A percentile compares a stretch with the other conserved stretches of the same genome.
These are phyloP conservation scores for Rhinichthys klamathensis DNA, from an alignment of 2,113 vertebrate genomes.

Conservation along the genomic window DNA sequence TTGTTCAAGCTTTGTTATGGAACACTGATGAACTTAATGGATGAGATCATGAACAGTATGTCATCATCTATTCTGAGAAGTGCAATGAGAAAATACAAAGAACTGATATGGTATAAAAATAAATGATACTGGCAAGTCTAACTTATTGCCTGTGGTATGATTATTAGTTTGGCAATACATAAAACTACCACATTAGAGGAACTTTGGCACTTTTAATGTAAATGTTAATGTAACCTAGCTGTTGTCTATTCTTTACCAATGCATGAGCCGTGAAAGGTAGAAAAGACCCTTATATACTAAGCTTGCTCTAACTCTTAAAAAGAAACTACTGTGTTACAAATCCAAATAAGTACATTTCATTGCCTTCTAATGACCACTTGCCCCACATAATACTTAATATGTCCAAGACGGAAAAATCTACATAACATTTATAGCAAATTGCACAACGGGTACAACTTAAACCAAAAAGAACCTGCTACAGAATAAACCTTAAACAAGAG, in stretches of 20 bases:
- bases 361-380: not conserved
- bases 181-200: constrained; percentile 43
- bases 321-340: not conserved
- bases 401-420: constrained; percentile 5
- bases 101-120: not conserved
- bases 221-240: not conserved
- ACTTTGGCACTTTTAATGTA: constrained; percentile 45
- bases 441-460: constrained; percentile 17
- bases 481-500: not conserved
- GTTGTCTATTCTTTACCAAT: not conserved
- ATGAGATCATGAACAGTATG: not conserved
- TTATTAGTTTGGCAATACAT: constrained; percentile 49
- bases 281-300: not conserved
- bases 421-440: constrained; percentile 6
- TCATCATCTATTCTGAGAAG: not conserved
- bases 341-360: constrained; percentile 26
- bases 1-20: not conserved
- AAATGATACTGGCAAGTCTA: not conserved
- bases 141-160: constrained; percentile 12
- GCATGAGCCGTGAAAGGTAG: not conserved
- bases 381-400: not conserved
- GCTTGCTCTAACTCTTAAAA: constrained; percentile 2
- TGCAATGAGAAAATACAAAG: not conserved
- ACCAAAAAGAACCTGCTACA: not conserved
- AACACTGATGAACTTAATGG: constrained; percentile 3